phyloP scores from a whole-genome alignment of 2,888 invertebrate genomes.

The Idaea aversata region DNA sequence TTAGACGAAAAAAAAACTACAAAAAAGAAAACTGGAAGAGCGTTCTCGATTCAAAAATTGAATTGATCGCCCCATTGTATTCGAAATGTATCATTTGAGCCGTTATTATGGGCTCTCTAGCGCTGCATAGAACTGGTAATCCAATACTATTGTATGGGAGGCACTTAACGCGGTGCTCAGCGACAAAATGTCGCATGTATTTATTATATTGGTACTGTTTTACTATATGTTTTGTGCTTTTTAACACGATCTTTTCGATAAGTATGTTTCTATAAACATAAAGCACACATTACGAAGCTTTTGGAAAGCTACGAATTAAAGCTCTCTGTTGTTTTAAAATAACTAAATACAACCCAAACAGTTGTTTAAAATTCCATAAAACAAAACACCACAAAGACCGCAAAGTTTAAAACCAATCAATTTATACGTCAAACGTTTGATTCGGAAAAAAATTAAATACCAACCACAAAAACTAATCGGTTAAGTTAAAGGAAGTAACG shows the following conservation, averaged over 20 bases:
- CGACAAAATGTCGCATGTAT: constrained; percentile 60
- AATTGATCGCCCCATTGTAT: constrained; percentile 81
- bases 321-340: neutral
- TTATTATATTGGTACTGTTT: constrained; percentile 21
- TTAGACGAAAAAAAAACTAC: constrained; percentile 66
- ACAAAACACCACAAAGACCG: neutral
- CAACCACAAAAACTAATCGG: constrained; percentile 75
- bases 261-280: neutral
- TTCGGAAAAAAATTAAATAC: constrained; percentile 48
- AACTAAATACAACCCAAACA: neutral
- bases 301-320: neutral
- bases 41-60: constrained; percentile 81
- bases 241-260: neutral
- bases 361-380: neutral
- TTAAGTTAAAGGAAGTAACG: constrained; percentile 71
- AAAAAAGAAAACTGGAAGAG: constrained; percentile 74
- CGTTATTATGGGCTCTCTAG: constrained; percentile 78
- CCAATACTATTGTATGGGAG: constrained; percentile 80
- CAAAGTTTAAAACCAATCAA: neutral
- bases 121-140: constrained; percentile 75
- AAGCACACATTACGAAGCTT: neutral
- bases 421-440: constrained; percentile 31
- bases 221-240: neutral
- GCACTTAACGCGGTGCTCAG: constrained; percentile 69
- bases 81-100: constrained; percentile 81